phyloP scores from a whole-genome alignment of 2,797 vertebrate species.

The Urosaurus nigricauda region DNA sequence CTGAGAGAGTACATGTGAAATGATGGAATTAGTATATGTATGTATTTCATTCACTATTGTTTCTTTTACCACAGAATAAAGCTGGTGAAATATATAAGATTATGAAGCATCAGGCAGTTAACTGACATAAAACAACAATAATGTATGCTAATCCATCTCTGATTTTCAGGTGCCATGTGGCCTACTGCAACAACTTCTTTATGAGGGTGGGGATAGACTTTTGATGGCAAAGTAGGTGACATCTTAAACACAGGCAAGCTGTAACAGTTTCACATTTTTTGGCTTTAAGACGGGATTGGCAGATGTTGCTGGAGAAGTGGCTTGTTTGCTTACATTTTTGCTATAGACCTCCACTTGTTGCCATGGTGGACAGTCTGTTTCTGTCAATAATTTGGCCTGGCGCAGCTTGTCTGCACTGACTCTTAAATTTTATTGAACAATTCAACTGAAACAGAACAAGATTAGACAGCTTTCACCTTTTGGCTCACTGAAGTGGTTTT shows the following conservation, averaged over 20 bases:
- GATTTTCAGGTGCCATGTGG: slow-evolving; percentile 42
- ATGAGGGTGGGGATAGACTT: slow-evolving; percentile 50
- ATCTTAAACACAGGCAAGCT: slow-evolving; percentile 64
- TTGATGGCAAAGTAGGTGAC: slow-evolving; percentile 57
- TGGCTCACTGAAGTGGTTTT: slow-evolving; percentile 74
- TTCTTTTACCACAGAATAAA: neutral
- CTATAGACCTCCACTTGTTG: slow-evolving; percentile 81
- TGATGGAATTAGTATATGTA: slow-evolving; percentile 49
- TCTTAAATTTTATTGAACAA: slow-evolving; percentile 79
- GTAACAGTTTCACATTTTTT: slow-evolving; percentile 71
- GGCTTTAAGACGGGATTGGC: slow-evolving; percentile 74
- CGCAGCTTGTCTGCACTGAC: slow-evolving; percentile 73
- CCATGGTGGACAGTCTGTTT: slow-evolving; percentile 82
- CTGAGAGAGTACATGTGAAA: neutral
- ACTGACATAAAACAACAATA: neutral
- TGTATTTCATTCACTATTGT: slow-evolving; percentile 17
- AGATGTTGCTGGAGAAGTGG: slow-evolving; percentile 74
- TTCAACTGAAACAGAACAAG: slow-evolving; percentile 76
- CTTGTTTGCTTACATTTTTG: slow-evolving; percentile 83
- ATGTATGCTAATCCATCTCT: neutral
- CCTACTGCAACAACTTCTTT: neutral
- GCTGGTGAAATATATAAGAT: slow-evolving; percentile 2
- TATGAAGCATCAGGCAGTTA: neutral
- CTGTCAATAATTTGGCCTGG: slow-evolving; percentile 84
- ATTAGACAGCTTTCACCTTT: slow-evolving; percentile 77